Evolutionary conservation across 2,888 invertebrate species (phyloP).

Genomic region (Harmothoe impar): DNA sequence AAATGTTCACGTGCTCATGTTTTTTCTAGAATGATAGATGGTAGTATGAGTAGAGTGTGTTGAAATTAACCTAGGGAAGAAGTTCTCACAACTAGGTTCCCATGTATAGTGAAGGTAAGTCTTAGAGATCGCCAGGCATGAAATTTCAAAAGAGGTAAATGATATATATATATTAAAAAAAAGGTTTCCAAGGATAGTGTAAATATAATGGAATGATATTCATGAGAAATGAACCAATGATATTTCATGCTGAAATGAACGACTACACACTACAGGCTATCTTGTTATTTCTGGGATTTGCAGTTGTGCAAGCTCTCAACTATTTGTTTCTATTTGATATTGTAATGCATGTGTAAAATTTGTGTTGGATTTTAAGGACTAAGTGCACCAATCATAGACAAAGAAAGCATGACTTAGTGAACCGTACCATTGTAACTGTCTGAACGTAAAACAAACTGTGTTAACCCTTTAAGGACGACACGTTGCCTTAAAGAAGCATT

Average conservation of each 20-base stretch:
- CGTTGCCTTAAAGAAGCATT: too few species aligned
- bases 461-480: too few species aligned
- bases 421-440: background rate
- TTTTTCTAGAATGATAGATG: background rate
- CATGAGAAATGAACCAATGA: background rate
- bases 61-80: background rate
- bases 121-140: background rate
- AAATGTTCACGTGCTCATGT: slow-evolving; percentile 4
- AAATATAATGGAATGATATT: background rate
- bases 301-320: background rate
- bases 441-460: background rate
- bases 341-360: background rate
- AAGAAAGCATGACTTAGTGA: slow-evolving; percentile 3
- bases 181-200: background rate
- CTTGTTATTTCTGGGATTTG: background rate
- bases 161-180: background rate
- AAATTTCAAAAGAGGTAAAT: background rate
- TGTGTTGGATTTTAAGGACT: background rate
- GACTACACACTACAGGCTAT: background rate
- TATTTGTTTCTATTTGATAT: background rate
- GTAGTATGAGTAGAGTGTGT: background rate
- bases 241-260: background rate
- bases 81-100: background rate
- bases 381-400: background rate
- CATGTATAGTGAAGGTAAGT: background rate